phyloP scores from a whole-genome alignment of 2,113 vertebrate genomes.

The Colistium nudipinnis region DNA sequence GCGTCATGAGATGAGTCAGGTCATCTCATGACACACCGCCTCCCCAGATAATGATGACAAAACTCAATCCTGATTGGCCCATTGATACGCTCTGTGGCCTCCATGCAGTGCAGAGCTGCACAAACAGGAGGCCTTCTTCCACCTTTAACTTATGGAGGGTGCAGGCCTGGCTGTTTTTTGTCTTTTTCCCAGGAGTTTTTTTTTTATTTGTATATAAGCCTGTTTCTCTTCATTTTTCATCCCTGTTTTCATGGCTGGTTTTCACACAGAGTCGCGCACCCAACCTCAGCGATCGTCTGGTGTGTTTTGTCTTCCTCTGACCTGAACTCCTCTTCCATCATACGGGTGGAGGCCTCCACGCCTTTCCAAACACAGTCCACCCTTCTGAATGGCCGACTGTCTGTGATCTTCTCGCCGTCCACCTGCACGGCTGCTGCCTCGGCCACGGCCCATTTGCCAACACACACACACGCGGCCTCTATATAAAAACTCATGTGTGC shows the following conservation, averaged over 20 bases:
- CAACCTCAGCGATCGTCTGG: conserved; percentile 35
- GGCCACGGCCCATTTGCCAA: conserved; percentile 57
- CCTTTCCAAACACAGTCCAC: conserved; percentile 42
- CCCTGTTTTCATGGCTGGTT: not conserved
- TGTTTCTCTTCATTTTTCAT: conserved; percentile 7
- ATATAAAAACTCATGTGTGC: conserved; percentile 29
- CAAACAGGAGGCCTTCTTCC: too few species aligned
- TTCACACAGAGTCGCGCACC: conserved; percentile 17
- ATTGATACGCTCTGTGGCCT: too few species aligned
- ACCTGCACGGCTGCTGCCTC: conserved; percentile 35
- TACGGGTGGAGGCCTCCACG: conserved; percentile 26
- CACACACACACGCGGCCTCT: conserved; percentile 52
- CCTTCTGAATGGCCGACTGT: conserved; percentile 65
- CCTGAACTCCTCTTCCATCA: conserved; percentile 45
- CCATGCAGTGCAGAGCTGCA: too few species aligned
- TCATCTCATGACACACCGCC: not conserved
- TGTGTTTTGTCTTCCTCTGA: conserved; percentile 50
- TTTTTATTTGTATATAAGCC: not conserved
- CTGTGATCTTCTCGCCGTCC: conserved; percentile 35
- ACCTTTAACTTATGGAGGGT: too few species aligned
- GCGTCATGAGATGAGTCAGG: conserved; percentile 41
- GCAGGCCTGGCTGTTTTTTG: too few species aligned
- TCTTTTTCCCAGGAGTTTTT: too few species aligned
- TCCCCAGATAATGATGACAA: too few species aligned
- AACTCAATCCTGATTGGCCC: too few species aligned